Evolutionary conservation across 2,113 vertebrate species (phyloP).

Genomic region (Ceyx melanurus): DNA sequence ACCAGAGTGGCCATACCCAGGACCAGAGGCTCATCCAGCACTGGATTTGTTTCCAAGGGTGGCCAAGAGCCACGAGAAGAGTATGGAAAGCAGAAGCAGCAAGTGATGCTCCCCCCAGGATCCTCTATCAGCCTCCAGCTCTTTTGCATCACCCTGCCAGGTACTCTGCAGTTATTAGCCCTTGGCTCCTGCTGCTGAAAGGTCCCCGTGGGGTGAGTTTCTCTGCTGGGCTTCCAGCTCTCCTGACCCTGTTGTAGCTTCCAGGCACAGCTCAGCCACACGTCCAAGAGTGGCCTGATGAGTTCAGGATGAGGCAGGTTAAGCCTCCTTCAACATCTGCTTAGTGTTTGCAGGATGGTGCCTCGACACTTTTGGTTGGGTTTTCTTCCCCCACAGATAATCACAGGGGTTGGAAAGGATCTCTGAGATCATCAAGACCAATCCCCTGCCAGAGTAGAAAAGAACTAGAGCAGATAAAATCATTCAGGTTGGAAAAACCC

Average conservation of each 20-base stretch:
- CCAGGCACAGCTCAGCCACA: background rate
- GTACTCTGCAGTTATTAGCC: background rate
- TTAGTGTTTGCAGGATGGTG: background rate
- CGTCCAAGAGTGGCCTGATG: background rate
- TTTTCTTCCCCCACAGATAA: background rate
- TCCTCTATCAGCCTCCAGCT: background rate
- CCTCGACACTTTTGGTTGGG: background rate
- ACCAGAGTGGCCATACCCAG: background rate
- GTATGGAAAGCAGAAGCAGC: background rate
- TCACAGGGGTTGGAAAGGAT: too few relatives aligned
- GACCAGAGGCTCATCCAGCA: background rate
- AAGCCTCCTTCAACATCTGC: slow-evolving; percentile 41
- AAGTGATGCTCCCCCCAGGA: background rate
- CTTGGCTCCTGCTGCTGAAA: background rate
- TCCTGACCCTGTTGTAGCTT: accelerated
- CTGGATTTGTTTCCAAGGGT: background rate
- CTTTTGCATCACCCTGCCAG: slow-evolving; percentile 38
- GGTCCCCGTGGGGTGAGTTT: background rate
- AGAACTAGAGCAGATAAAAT: too few relatives aligned
- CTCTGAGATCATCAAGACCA: too few relatives aligned
- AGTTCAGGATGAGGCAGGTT: background rate
- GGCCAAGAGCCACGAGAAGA: background rate
- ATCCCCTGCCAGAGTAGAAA: too few relatives aligned
- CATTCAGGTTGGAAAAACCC: too few relatives aligned
- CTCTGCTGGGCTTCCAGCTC: slow-evolving; percentile 16